Base-by-base conservation (phyloP, 2,888 invertebrate genomes). In the Eilema sororculum region DNA sequence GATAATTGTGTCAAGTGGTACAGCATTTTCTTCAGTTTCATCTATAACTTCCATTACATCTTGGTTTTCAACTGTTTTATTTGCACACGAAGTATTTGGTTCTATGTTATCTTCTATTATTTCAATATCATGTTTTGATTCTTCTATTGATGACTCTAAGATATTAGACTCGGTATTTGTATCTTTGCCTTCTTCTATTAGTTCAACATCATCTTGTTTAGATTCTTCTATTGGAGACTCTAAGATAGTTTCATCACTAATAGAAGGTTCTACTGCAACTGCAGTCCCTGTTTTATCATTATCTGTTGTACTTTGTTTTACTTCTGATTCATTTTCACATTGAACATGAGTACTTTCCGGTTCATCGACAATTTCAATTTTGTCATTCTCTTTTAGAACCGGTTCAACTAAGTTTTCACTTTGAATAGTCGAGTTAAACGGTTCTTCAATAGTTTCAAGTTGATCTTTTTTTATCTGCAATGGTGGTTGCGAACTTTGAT, bases 21-120 rank as follows among this genome's bases (percentile, higher is more conserved):
- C 33, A 67, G 9, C 33, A 25, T 20, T 22, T 25, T 64, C n/a
- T n/a, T 20, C 3, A 0, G 4, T 52, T 66, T 72, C 64, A 33
- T 72, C 68, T 57, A 60, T 6, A 33, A 68, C 24, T 41, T 58
- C 20, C 6, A 56, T 59, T n/a, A 63, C 24, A 13, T 69, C 63
- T 22, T 69, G 28, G 3, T 12, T 41, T 22, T 22, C 25, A n/a
- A 25, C 68, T 57, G 41, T 37, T 20, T 37, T 61, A 25, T 57
- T 28, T 3, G 57, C 20, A 58, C 13, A 30, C 20, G 56, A 20
- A n/a, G 33, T 10, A 41, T 52, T 22, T 30, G 20, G 22, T n/a
- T 52, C 52, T 5, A 24, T 33, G 4, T 0, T 22, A 37, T 68
- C 62, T 68, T 62, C 62, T 24, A 25, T 56, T n/a, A 56, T n/a